Conservation (phyloP, 1,140 invertebrate species). For the Paralvinella palmiformis region DNA sequence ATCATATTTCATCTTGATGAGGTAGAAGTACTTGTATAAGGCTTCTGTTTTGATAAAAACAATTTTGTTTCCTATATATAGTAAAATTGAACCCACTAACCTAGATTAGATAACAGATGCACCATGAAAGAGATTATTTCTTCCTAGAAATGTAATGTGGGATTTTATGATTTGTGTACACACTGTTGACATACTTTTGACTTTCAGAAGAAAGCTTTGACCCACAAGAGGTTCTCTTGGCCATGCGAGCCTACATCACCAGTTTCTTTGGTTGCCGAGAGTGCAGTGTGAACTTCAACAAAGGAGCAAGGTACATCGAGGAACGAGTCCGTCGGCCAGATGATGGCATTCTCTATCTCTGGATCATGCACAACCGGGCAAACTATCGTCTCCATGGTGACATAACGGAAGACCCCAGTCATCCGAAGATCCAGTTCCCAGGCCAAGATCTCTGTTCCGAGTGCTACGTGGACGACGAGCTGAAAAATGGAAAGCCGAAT, state of each 20-base stretch:
- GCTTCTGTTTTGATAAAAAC: no score
- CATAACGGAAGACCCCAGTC: constrained; percentile 78
- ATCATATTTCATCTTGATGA: no score
- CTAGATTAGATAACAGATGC: no score
- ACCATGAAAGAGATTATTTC: no score
- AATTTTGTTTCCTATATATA: no score
- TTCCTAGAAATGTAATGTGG: no score
- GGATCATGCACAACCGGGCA: constrained; percentile 83
- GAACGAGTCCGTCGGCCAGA: constrained; percentile 63
- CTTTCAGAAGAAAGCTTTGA: constrained; percentile 39
- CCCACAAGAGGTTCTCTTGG: constrained; percentile 63
- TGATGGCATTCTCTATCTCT: constrained; percentile 85
- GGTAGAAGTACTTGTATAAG: no score
- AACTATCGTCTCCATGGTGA: constrained; percentile 82
- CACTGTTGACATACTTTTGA: background rate
- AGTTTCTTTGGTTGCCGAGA: constrained; percentile 91
- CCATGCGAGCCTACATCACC: constrained; percentile 82
- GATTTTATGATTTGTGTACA: no score
- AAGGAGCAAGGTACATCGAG: constrained; percentile 59
- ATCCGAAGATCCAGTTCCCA: constrained; percentile 90
- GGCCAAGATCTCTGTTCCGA: constrained; percentile 60
- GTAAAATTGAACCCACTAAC: no score
- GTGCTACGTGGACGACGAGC: constrained; percentile 56
- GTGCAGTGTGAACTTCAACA: constrained; percentile 78
- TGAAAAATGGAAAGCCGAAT: background rate